Evolutionary conservation across 2,797 vertebrate genomes (phyloP).

Genomic region (Phoxinus dragarum): DNA sequence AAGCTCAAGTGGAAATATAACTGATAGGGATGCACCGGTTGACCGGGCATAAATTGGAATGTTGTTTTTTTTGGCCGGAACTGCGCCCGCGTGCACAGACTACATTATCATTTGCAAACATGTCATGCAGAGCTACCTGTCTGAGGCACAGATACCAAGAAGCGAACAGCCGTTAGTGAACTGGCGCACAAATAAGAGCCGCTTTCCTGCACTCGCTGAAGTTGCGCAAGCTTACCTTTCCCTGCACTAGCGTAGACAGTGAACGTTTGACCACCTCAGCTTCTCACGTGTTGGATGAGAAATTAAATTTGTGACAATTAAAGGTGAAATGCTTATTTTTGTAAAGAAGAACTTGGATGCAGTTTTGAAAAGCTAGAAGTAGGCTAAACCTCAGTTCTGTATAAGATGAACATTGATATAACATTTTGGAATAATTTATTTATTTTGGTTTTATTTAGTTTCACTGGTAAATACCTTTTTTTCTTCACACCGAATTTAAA

Average conservation of each 20-base stretch:
- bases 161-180: too few species aligned
- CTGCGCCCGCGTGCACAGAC: too few species aligned
- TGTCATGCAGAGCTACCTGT: too few species aligned
- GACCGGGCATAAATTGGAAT: too few species aligned
- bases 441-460: neutral
- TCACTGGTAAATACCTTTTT: neutral
- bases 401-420: neutral
- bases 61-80: too few species aligned
- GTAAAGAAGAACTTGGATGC: slow-evolving; percentile 6
- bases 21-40: too few species aligned
- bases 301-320: slow-evolving; percentile 4
- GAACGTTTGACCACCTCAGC: neutral
- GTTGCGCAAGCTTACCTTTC: neutral
- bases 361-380: neutral
- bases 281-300: neutral
- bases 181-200: too few species aligned
- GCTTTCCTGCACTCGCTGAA: neutral
- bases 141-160: too few species aligned
- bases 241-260: neutral
- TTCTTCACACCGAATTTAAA: neutral
- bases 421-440: neutral
- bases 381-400: too few species aligned
- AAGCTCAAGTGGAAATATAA: neutral
- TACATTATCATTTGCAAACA: too few species aligned
- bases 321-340: slow-evolving; percentile 20